Evolutionary conservation across 2,113 vertebrate species (phyloP), one percentile per base, ranked within the genome.

Genomic region (Onychostoma macrolepis): DNA sequence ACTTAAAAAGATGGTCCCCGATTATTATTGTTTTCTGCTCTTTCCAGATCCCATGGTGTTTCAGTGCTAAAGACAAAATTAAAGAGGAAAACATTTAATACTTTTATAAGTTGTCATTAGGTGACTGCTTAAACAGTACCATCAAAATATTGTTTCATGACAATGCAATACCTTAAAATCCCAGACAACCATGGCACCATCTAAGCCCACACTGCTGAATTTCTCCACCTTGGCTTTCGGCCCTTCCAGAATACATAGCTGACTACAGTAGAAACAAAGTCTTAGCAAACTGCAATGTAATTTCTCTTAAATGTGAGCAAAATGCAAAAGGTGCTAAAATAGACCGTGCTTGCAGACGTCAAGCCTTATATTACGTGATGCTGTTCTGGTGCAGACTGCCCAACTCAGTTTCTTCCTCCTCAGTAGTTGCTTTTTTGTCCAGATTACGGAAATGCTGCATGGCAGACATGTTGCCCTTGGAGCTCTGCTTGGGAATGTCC

Each of bases 391-490:
- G 95, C 26, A 95, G 87, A 12, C 91, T 92, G 19, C 53, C 87
- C 86, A 93, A 26, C n/a, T 94, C 95, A 1, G 82, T 92, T 82
- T 38, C 85, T 12, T 95, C 94, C 1, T 95, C 94, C 0, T 96
- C 94, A 0, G 92, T 83, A 1, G 45, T 93, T 13, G 95, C 95
- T 84, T 84, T 96, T 87, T 95, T 96, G 92, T 96, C 95, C 93
- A 96, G 91, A 91, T 96, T 96, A 5, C 88, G 92, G 89, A 96
- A 96, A 90, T 95, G 95, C 36, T 95, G 94, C 95, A 95, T 96
- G 76, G 95, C 95, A 2, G 95, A 94, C 87, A 95, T 76, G 87
- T 86, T 91, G 9, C 88, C 38, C 50, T 92, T 95, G 30, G 93
- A 91, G 0, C 86, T 90, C 90, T 95, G 94, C 89, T 96, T 96